Percentiles rank a stretch among this genome's conserved stretches.
phyloP scores from a whole-genome alignment of 2,888 invertebrate species.

The Sinopyrophorus schimmeli region DNA sequence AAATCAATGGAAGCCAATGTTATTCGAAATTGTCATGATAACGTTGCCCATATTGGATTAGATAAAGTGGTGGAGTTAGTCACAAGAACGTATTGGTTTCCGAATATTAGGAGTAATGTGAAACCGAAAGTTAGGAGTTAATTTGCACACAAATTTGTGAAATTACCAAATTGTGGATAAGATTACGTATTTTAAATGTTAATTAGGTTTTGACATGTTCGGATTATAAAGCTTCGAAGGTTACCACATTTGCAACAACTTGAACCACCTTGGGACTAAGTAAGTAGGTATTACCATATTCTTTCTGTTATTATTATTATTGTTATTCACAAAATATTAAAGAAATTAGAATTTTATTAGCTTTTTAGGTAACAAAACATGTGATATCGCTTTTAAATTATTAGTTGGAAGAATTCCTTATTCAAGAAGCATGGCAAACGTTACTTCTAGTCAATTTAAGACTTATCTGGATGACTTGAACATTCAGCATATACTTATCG shows the following conservation, averaged over 20 bases:
- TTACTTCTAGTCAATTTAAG: too few species aligned
- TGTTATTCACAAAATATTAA: too few species aligned
- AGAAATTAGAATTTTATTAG: too few species aligned
- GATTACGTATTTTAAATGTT: too few species aligned
- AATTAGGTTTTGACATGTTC: conserved; percentile 94
- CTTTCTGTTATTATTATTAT: neutral
- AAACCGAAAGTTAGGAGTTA: too few species aligned
- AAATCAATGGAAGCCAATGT: conserved; percentile 1
- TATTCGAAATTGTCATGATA: neutral
- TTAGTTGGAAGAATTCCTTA: conserved; percentile 94
- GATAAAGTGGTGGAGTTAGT: conserved; percentile 40
- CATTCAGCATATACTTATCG: too few species aligned
- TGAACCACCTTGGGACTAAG: conserved; percentile 92
- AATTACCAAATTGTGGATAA: too few species aligned
- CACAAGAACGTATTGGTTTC: conserved; percentile 23
- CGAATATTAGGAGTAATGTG: too few species aligned
- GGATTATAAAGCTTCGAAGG: conserved; percentile 83
- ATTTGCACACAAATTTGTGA: too few species aligned
- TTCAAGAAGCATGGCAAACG: conserved; percentile 79
- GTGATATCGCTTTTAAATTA: conserved; percentile 87
- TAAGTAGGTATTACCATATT: conserved; percentile 47
- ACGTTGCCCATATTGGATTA: conserved; percentile 24
- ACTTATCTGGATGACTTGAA: too few species aligned
- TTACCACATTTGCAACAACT: conserved; percentile 92
- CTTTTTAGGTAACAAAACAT: conserved; percentile 85